A percentile compares a stretch with the other conserved stretches of the same genome.
Conservation (phyloP, 2,113 vertebrate species). For the Camelus bactrianus region DNA sequence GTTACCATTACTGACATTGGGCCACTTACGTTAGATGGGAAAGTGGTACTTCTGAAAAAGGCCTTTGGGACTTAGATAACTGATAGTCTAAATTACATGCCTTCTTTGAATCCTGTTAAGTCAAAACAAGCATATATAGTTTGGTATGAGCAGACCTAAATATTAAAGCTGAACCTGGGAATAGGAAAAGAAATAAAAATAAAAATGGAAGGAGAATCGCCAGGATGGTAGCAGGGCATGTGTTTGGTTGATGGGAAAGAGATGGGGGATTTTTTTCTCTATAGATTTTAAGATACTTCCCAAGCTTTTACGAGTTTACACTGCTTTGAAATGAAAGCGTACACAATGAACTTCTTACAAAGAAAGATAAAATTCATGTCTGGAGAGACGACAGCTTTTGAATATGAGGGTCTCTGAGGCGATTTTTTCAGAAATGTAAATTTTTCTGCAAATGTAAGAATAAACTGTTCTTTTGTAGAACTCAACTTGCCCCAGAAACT, state of each 20-base stretch:
- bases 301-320: not conserved
- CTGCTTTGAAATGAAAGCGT: not conserved
- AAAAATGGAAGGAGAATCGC: not conserved
- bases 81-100: not conserved
- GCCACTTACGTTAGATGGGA: not conserved
- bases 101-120: not conserved
- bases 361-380: not conserved
- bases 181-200: not conserved
- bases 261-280: too few relatives aligned
- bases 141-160: not conserved
- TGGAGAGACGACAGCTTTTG: not conserved
- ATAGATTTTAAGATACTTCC: not conserved
- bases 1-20: accelerated
- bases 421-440: not conserved
- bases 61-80: not conserved
- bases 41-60: not conserved
- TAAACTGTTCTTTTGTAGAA: not conserved
- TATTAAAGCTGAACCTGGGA: not conserved
- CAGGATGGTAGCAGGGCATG: not conserved
- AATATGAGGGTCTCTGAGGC: not conserved
- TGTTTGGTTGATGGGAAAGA: not conserved
- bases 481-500: not conserved
- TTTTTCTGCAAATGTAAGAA: not conserved
- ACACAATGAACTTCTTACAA: not conserved
- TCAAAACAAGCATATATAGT: not conserved